A percentile compares a stretch with the other conserved stretches of the same genome.
Evolutionary conservation across 2,797 vertebrate species (phyloP).

Genomic region (Galago senegalensis): DNA sequence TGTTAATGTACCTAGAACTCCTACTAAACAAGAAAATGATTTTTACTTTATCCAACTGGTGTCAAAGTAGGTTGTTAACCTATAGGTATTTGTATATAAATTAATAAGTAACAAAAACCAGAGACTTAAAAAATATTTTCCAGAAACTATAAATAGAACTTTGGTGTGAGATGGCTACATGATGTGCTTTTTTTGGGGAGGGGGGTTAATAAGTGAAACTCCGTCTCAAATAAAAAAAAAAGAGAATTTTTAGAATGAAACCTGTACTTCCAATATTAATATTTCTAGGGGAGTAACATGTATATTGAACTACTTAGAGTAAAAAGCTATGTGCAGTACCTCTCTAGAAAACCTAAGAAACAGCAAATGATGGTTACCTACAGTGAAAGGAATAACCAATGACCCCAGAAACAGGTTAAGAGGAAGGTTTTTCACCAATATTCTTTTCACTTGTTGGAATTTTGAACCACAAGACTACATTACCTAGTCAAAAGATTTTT

Average conservation of each 20-base stretch:
- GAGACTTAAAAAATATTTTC: slow-evolving; percentile 26
- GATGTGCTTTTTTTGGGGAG: neutral
- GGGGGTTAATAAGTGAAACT: too few relatives aligned
- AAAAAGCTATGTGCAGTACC: neutral
- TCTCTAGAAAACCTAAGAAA: neutral
- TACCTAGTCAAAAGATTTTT: neutral
- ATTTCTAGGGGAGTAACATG: neutral
- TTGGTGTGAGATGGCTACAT: neutral
- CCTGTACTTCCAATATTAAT: neutral
- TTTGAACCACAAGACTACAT: neutral
- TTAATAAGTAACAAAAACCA: slow-evolving; percentile 58
- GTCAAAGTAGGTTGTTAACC: neutral
- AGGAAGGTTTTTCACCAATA: neutral
- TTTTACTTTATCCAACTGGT: slow-evolving; percentile 19
- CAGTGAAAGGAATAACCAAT: neutral
- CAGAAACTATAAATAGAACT: slow-evolving; percentile 37
- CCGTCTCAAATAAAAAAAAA: neutral
- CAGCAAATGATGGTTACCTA: neutral
- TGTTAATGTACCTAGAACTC: slow-evolving; percentile 13
- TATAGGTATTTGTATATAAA: slow-evolving; percentile 25
- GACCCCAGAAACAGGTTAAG: neutral
- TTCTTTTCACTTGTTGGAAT: neutral
- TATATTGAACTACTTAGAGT: neutral
- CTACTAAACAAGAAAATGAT: slow-evolving; percentile 55
- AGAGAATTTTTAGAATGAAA: slow-evolving; percentile 32